These are phyloP conservation scores for Nyleta sp. DNA, from an alignment of 2,888 invertebrate genomes.

Conservation along the genomic window DNA sequence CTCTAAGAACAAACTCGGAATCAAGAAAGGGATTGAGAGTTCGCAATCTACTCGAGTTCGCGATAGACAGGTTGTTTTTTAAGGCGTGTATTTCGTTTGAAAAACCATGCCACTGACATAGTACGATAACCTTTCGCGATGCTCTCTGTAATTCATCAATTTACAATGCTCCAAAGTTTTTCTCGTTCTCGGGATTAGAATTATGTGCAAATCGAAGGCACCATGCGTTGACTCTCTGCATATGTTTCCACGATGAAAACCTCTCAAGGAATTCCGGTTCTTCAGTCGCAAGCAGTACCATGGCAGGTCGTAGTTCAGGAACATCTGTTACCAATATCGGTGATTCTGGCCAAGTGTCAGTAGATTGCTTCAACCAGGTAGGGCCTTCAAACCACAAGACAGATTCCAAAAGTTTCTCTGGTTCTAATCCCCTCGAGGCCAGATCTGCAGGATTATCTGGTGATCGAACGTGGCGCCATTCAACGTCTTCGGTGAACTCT, in stretches of 20 bases:
- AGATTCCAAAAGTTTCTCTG: no score
- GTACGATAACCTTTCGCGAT: background rate
- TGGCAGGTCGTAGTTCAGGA: no score
- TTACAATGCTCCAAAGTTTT: background rate
- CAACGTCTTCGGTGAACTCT: no score
- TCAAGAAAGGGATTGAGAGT: background rate
- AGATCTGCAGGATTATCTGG: no score
- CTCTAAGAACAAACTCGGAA: background rate
- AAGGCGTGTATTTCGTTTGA: background rate
- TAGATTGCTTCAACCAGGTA: background rate
- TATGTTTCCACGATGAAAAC: background rate
- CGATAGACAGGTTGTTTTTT: background rate
- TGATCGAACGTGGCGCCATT: no score
- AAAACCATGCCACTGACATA: background rate
- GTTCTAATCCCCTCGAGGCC: no score
- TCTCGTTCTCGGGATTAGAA: background rate
- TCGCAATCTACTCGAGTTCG: background rate
- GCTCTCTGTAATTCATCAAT: background rate
- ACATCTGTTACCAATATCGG: no score
- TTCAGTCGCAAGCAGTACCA: background rate
- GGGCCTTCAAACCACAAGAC: no score
- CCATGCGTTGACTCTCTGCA: background rate
- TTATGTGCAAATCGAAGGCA: background rate
- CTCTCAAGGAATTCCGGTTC: background rate
- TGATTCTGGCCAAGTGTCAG: background rate